Evolutionary conservation across 2,113 vertebrate species (phyloP).

Genomic region (Mormoops blainvillei): DNA sequence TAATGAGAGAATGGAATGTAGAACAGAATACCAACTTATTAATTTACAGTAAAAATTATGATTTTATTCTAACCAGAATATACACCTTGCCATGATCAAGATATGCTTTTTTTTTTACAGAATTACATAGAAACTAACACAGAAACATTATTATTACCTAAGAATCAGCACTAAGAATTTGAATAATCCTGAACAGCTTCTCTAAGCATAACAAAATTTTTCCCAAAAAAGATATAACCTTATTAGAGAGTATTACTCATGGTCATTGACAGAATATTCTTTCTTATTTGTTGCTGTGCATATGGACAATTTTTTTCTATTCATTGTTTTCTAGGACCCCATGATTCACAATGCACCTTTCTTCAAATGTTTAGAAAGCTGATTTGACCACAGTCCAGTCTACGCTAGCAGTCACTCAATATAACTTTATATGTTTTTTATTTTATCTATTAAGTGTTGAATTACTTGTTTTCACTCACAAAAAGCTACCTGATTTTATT

Average conservation of each 20-base stretch:
- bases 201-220: not conserved
- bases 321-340: not conserved
- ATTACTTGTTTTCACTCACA: not conserved
- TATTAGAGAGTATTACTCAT: not conserved
- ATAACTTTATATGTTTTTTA: not conserved
- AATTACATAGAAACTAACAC: not conserved
- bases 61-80: not conserved
- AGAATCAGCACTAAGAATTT: not conserved
- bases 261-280: not conserved
- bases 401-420: not conserved
- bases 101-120: not conserved
- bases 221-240: not conserved
- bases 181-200: not conserved
- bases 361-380: not conserved
- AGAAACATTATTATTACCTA: not conserved
- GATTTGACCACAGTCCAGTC: not conserved
- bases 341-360: not conserved
- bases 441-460: not conserved
- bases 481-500: not conserved
- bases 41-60: not conserved
- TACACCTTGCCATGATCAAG: not conserved
- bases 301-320: not conserved
- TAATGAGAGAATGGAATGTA: not conserved
- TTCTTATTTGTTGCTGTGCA: not conserved
- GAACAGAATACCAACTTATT: not conserved